phyloP scores from a whole-genome alignment of 2,888 invertebrate genomes.

The Quadroppia sp. region DNA sequence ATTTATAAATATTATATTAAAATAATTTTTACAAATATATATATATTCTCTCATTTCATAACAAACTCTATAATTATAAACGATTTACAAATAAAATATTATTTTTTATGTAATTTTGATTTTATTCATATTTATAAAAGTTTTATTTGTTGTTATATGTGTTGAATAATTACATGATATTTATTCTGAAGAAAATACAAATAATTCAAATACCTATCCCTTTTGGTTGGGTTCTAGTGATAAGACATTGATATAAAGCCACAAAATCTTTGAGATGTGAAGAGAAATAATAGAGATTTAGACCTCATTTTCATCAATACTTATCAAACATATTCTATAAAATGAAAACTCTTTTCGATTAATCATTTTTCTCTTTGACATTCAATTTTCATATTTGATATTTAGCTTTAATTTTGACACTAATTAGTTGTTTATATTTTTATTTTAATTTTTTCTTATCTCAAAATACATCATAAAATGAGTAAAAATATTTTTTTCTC shows the following conservation, averaged over 20 bases:
- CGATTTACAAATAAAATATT: background rate
- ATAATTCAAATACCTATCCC: background rate
- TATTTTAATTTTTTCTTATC: background rate
- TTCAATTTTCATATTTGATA: slow-evolving; percentile 26
- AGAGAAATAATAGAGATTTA: background rate
- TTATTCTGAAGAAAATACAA: background rate
- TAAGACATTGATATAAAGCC: background rate
- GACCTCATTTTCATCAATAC: background rate
- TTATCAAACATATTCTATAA: background rate
- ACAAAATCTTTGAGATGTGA: background rate
- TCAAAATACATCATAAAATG: background rate
- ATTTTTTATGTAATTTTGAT: too few species aligned
- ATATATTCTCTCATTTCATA: background rate
- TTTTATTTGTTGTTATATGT: background rate
- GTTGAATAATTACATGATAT: too few species aligned
- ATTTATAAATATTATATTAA: background rate
- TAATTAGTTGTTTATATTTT: slow-evolving; percentile 12
- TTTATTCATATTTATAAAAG: too few species aligned
- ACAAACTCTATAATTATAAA: background rate
- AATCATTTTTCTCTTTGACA: slow-evolving; percentile 30
- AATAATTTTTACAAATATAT: background rate
- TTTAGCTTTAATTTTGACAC: slow-evolving; percentile 24
- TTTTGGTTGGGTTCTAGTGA: background rate
- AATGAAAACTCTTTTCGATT: background rate
- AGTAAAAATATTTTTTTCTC: background rate